Conservation (phyloP, 2,113 vertebrate species). For the Spea multiplicata region DNA sequence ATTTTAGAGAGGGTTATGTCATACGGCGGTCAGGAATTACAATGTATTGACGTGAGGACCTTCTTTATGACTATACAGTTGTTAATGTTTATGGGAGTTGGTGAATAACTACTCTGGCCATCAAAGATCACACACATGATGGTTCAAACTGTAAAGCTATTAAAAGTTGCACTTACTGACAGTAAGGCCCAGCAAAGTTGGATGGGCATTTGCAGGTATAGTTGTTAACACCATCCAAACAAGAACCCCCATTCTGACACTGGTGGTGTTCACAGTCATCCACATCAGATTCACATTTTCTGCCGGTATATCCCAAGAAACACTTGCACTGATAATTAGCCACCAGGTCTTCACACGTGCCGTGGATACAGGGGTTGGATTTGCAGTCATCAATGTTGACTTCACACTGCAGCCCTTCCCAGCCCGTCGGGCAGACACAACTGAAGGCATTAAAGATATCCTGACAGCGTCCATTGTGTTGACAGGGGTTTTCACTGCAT, state of each 20-base stretch:
- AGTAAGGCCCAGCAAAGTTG: constrained; percentile 69
- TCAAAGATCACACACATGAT: background rate
- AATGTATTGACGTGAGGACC: too few relatives aligned
- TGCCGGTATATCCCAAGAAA: constrained; percentile 74
- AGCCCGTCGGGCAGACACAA: constrained; percentile 77
- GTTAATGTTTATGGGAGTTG: too few relatives aligned
- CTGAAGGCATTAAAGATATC: constrained; percentile 81
- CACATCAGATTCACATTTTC: constrained; percentile 75
- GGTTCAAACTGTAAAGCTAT: constrained; percentile 13
- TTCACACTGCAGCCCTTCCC: constrained; percentile 79
- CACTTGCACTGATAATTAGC: constrained; percentile 82
- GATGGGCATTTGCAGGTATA: constrained; percentile 75
- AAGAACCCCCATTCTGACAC: constrained; percentile 75
- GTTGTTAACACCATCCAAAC: constrained; percentile 58
- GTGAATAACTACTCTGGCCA: too few relatives aligned
- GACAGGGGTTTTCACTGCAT: constrained; percentile 77
- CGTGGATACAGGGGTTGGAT: constrained; percentile 72
- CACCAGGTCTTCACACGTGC: constrained; percentile 70
- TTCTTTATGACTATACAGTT: too few relatives aligned
- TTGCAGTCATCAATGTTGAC: constrained; percentile 73
- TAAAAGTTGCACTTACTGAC: constrained; percentile 73
- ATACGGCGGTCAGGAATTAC: too few relatives aligned
- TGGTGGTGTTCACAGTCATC: constrained; percentile 76
- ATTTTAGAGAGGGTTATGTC: too few relatives aligned
- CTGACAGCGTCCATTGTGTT: constrained; percentile 72